Evolutionary conservation across 2,888 invertebrate genomes (phyloP).

Genomic region (Lomographa bimaculata): DNA sequence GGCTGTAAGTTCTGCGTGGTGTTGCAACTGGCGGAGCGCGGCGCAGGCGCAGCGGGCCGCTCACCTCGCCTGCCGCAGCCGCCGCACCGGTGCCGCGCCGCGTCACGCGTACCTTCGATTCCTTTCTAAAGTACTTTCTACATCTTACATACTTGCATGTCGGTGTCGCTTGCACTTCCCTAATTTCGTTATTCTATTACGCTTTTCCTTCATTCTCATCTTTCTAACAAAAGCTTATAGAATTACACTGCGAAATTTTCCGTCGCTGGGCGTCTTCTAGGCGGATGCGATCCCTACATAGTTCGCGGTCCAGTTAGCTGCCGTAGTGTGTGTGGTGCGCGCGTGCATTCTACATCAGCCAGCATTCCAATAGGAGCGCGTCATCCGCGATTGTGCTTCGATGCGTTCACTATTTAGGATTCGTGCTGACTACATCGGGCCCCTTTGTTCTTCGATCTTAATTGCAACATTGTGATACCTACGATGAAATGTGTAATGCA

Average conservation of each 20-base stretch:
- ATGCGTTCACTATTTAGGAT: conserved; percentile 60
- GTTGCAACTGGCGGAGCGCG: conserved; percentile 57
- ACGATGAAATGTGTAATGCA: conserved; percentile 38
- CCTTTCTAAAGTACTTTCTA: conserved; percentile 83
- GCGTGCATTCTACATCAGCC: conserved; percentile 71
- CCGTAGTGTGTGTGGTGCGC: conserved; percentile 49
- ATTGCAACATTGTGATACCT: conserved; percentile 46
- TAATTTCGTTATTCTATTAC: conserved; percentile 57
- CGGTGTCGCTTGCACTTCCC: conserved; percentile 42
- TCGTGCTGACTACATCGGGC: conserved; percentile 47
- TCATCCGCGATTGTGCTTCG: conserved; percentile 65
- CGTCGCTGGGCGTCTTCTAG: conserved; percentile 34
- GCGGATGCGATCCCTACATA: conserved; percentile 51
- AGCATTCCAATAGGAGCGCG: conserved; percentile 71
- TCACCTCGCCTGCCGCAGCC: conserved; percentile 48
- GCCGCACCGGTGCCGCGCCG: conserved; percentile 49
- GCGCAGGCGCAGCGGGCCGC: conserved; percentile 63
- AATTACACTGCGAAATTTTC: conserved; percentile 51
- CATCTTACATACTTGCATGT: conserved; percentile 55
- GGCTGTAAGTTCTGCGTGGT: conserved; percentile 73
- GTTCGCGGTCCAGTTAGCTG: conserved; percentile 55
- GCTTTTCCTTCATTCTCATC: conserved; percentile 58
- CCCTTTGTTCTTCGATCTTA: conserved; percentile 49
- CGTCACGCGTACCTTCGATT: conserved; percentile 79
- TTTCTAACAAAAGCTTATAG: conserved; percentile 48